Conservation (phyloP, 2,797 vertebrate genomes). For the Myotis myotis region DNA sequence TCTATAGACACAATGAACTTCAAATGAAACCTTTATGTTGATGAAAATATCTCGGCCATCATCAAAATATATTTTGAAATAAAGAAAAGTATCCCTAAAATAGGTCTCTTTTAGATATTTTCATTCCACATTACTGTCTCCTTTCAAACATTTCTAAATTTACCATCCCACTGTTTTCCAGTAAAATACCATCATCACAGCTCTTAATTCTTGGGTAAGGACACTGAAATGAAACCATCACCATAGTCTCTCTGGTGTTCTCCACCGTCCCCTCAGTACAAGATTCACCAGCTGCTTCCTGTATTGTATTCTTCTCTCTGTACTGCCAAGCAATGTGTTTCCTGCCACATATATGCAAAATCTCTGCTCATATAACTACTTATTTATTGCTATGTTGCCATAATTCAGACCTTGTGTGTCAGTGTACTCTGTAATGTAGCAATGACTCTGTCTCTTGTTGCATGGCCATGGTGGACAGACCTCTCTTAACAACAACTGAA, state of each 20-base stretch:
- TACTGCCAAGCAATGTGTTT: not conserved
- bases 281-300: not conserved
- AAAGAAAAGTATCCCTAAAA: slow-evolving; percentile 38
- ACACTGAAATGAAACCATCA: not conserved
- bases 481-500: not conserved
- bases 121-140: not conserved
- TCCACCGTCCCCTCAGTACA: not conserved
- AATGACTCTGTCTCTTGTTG: not conserved
- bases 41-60: not conserved
- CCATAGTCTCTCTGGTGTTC: not conserved
- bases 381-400: not conserved
- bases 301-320: not conserved
- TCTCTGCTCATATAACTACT: not conserved
- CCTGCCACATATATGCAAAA: not conserved
- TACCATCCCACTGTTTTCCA: not conserved
- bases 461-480: not conserved
- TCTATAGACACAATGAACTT: not conserved
- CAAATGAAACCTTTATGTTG: not conserved
- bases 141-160: not conserved
- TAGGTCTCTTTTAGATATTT: not conserved
- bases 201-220: not conserved
- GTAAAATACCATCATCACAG: not conserved
- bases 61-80: slow-evolving; percentile 24
- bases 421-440: not conserved
- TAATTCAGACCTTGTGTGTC: not conserved